Conservation (phyloP, 2,113 vertebrate species). For the Serilophus lunatus region DNA sequence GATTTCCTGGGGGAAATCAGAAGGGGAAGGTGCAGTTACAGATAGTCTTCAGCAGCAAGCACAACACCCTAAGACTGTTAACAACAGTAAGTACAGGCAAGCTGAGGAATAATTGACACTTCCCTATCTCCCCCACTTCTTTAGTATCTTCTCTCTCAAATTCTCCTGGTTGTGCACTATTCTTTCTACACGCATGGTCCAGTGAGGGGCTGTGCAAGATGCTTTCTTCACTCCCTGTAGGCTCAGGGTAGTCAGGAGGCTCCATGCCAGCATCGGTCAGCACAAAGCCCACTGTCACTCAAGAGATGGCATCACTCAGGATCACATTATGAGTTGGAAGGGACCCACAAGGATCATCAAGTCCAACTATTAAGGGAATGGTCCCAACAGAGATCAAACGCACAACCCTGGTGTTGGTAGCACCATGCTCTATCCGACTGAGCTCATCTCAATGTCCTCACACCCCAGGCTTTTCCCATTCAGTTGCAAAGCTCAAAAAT, state of each 20-base stretch:
- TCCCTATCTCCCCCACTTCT: fast-evolving
- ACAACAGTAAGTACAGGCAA: not conserved
- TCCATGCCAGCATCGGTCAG: fast-evolving
- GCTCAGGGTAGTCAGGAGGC: not conserved
- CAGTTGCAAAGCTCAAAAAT: not conserved
- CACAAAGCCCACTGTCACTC: not conserved
- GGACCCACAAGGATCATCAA: not conserved
- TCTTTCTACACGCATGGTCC: not conserved
- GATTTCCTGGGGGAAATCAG: not conserved
- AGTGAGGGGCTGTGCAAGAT: not conserved
- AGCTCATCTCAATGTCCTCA: not conserved
- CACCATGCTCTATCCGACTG: not conserved
- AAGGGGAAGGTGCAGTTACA: not conserved
- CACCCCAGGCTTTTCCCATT: not conserved
- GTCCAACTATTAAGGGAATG: not conserved
- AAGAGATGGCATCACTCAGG: not conserved
- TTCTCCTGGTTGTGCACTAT: not conserved
- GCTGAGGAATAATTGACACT: not conserved
- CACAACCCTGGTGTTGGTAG: not conserved
- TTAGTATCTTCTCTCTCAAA: not conserved
- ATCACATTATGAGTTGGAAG: not conserved
- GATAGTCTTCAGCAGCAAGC: not conserved
- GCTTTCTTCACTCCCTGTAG: not conserved
- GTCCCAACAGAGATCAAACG: not conserved
- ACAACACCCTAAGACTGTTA: not conserved